Percentiles rank a stretch among this genome's conserved stretches.
Evolutionary conservation across 30 jellyfish, hydroid and myxozoan genomes (phyloP).

Genomic region (Hydractinia symbiolongicarpus): DNA sequence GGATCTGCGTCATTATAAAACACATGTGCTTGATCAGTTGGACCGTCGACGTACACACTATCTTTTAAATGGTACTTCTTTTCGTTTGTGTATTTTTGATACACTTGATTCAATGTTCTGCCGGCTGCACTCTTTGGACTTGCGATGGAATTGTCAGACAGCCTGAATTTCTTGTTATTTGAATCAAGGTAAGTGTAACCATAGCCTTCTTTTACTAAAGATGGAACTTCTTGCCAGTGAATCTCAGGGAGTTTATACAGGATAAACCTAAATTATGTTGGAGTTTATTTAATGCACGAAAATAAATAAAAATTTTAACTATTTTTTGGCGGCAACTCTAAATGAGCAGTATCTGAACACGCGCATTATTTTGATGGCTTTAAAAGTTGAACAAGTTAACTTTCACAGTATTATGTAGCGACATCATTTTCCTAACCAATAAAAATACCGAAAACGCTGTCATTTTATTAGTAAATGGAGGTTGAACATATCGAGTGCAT

Average conservation of each 20-base stretch:
- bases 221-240: constrained; percentile 9
- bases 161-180: constrained; percentile 33
- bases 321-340: too few species aligned
- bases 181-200: constrained; percentile 78
- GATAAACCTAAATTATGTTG: constrained; percentile 20
- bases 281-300: neutral
- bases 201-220: constrained; percentile 58
- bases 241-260: constrained; percentile 71
- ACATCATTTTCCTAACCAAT: too few species aligned
- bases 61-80: constrained; percentile 12
- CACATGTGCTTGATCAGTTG: constrained; percentile 43
- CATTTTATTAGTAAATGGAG: too few species aligned
- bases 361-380: too few species aligned
- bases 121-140: constrained; percentile 56
- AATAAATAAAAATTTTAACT: neutral
- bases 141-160: constrained; percentile 48
- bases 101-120: constrained; percentile 61
- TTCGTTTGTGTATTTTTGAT: constrained; percentile 28
- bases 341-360: too few species aligned
- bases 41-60: neutral
- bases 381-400: too few species aligned
- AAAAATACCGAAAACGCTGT: too few species aligned
- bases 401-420: too few species aligned
- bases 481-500: too few species aligned
- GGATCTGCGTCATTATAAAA: constrained; percentile 85